Base-by-base conservation (phyloP, 2,797 vertebrate species). In the Halcyon chelicuti region DNA sequence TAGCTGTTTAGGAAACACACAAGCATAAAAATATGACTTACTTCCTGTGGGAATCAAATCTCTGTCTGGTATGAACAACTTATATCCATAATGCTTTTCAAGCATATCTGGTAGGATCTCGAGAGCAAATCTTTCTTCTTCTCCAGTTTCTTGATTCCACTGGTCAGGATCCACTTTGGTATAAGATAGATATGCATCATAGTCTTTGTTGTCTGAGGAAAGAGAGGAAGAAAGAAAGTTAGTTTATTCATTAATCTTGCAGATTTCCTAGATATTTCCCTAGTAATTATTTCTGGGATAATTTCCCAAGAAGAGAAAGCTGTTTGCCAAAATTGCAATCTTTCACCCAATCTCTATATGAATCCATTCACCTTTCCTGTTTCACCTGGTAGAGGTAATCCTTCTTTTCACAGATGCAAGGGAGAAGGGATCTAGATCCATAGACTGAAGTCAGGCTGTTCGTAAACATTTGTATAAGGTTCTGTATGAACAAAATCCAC, bases 1-100 rank as follows among this genome's bases (percentile, higher is more conserved):
- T 81, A 80, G 33, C 8, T 61, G 31, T 47, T 67, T 39, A 68
- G 61, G 58, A 93, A 65, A 31, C 6, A 31, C 2, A 16, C 5
- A 25, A 68, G 2, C 46, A 61, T 25, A 37, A 44, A 52, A 55
- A 71, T 31, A 40, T 88, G 52, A 98, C 99, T 99, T 99, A 99
- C 99, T 99, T 99, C 99, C 99, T 97, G 99, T 99, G 93, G 99
- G 99, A 97, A 99, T 99, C 98, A 99, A 98, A 98, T 99, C 99
- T 98, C 99, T 99, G 94, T 99, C 99, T 63, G 99, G 99, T 97
- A 99, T 99, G 97, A 99, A 99, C 97, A 99, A 98, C 91, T 99
- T 99, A 97, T 99, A 99, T 87, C 99, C 99, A 90, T 99, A 99
- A 97, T 99, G 99, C 96, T 99, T 99, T 98, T 99, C 99, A 97